These are phyloP conservation scores for Caenorhabditis sp. DNA, from an alignment of 2,888 invertebrate genomes.

Conservation along the genomic window DNA sequence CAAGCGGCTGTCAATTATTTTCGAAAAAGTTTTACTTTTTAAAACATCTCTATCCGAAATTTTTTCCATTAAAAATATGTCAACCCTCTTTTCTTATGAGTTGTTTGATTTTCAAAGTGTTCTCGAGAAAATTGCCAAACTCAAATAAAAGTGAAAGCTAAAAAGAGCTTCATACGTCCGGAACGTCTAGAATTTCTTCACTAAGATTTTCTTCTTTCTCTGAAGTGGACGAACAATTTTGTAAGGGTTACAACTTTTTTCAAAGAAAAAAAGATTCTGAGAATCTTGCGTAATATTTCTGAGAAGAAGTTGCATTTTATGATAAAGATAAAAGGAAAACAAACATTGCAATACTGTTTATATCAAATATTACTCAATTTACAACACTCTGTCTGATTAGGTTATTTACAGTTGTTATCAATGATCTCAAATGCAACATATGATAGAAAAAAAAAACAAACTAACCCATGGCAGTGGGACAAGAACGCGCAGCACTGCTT, in stretches of 20 bases:
- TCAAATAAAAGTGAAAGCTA: neutral
- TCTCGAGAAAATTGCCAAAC: neutral
- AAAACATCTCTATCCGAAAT: too few species aligned
- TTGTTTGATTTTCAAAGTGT: neutral
- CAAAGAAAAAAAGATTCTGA: too few species aligned
- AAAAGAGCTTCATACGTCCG: neutral
- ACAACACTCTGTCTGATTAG: neutral
- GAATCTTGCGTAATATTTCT: too few species aligned
- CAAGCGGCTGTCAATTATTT: too few species aligned
- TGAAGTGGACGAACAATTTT: neutral
- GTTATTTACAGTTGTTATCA: neutral
- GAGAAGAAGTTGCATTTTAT: too few species aligned
- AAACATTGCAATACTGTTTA: too few species aligned
- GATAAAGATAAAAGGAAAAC: too few species aligned
- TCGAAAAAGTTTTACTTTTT: neutral
- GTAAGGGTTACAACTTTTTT: neutral
- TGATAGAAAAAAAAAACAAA: conserved; percentile 8
- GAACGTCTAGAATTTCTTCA: neutral
- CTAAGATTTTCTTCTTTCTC: neutral
- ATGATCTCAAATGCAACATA: neutral
- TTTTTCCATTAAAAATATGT: too few species aligned
- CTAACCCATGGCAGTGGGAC: conserved; percentile 47
- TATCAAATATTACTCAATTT: too few species aligned
- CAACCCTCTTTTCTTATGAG: neutral
- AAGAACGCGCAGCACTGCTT: conserved; percentile 23